A percentile compares a stretch with the other conserved stretches of the same genome.
Conservation (phyloP, 2,113 vertebrate species). For the Fregetta grallaria region DNA sequence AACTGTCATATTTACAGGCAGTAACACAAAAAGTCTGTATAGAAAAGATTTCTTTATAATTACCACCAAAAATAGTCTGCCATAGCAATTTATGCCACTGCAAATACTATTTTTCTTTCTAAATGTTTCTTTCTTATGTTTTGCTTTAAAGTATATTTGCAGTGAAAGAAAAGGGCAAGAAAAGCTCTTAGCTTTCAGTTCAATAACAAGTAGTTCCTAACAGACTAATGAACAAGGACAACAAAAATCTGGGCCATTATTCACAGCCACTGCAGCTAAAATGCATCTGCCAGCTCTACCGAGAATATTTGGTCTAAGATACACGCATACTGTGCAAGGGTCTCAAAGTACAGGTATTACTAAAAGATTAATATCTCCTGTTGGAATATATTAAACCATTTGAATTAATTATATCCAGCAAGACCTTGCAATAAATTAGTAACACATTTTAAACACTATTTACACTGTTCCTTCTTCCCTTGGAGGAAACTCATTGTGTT, state of each 20-base stretch:
- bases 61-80: background rate
- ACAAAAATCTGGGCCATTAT: background rate
- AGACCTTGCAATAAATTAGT: background rate
- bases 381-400: background rate
- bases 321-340: background rate
- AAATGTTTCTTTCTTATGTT: background rate
- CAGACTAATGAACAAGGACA: background rate
- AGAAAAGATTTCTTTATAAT: background rate
- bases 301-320: background rate
- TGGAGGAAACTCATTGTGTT: conserved; percentile 2
- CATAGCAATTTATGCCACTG: background rate
- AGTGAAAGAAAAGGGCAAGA: background rate
- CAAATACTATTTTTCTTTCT: background rate
- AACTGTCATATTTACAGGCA: background rate
- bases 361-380: background rate
- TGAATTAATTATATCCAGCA: background rate
- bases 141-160: background rate
- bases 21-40: background rate
- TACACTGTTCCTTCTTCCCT: background rate
- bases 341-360: background rate
- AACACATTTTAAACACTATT: conserved; percentile 14
- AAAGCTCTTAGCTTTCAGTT: background rate
- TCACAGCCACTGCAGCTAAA: background rate
- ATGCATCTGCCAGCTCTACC: background rate
- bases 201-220: background rate